phyloP scores from a whole-genome alignment of 2,797 vertebrate species.

The Spinus pinus region DNA sequence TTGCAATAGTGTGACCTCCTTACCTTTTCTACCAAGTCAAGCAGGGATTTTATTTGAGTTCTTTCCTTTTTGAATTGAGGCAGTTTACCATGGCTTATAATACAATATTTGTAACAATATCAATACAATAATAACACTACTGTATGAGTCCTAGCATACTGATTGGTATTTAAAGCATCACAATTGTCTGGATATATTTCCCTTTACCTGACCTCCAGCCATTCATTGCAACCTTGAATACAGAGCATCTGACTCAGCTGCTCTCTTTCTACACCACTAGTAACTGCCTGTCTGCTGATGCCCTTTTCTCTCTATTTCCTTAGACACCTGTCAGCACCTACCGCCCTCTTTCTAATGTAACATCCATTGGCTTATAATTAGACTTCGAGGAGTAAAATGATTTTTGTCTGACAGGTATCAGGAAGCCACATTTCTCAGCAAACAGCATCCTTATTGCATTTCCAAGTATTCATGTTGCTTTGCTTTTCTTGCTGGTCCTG shows the following conservation, averaged over 20 bases:
- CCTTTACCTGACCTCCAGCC: not conserved
- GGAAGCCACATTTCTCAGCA: not conserved
- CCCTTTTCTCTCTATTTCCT: not conserved
- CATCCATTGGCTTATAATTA: not conserved
- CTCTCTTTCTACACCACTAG: not conserved
- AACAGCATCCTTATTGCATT: not conserved
- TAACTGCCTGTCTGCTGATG: not conserved
- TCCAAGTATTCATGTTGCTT: not conserved
- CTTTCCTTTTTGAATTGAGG: not conserved
- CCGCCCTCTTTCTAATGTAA: not conserved
- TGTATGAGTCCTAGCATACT: not conserved
- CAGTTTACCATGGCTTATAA: not conserved
- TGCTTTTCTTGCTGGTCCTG: not conserved
- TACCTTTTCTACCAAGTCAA: not conserved
- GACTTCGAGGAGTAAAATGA: not conserved
- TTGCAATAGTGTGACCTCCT: not conserved
- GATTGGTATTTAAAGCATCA: not conserved
- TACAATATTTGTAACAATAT: not conserved
- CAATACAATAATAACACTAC: not conserved
- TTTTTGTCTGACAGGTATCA: not conserved
- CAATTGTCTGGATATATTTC: not conserved
- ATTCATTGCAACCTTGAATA: not conserved
- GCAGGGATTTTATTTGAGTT: not conserved
- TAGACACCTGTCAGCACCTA: not conserved
- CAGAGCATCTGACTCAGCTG: slow-evolving; percentile 8